These are phyloP conservation scores for Plebejus anna DNA, from an alignment of 2,888 invertebrate genomes.

Conservation along the genomic window DNA sequence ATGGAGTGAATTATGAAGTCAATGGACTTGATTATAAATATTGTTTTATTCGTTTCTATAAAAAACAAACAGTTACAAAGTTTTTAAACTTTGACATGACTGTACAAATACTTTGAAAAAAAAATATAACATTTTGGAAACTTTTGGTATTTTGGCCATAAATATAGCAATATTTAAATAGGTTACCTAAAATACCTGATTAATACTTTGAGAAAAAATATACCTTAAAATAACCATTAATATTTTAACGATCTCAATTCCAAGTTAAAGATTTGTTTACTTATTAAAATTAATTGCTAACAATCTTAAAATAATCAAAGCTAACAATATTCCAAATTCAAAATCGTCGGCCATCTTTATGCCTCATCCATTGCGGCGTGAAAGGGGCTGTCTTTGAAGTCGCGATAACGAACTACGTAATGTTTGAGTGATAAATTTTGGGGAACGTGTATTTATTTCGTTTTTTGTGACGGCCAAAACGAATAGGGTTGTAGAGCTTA, in stretches of 20 bases:
- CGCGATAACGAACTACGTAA: slow-evolving; percentile 46
- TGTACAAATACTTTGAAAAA: too few species aligned
- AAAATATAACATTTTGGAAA: too few species aligned
- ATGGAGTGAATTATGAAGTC: not conserved
- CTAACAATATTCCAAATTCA: slow-evolving; percentile 46
- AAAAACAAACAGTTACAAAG: not conserved
- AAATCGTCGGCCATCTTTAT: slow-evolving; percentile 48
- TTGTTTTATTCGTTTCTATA: not conserved
- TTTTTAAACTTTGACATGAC: not conserved
- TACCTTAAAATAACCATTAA: not conserved
- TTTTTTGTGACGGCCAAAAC: slow-evolving; percentile 57
- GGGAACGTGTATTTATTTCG: slow-evolving; percentile 45
- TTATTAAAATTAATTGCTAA: slow-evolving; percentile 60
- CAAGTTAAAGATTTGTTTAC: slow-evolving; percentile 45
- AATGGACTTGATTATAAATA: not conserved
- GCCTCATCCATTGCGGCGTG: slow-evolving; percentile 45
- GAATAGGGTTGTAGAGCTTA: slow-evolving; percentile 37
- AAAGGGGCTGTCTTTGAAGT: slow-evolving; percentile 41
- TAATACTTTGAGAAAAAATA: too few species aligned
- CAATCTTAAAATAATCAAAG: slow-evolving; percentile 30
- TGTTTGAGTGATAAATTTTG: slow-evolving; percentile 56
- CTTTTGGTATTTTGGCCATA: too few species aligned
- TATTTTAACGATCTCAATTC: not conserved
- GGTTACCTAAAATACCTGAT: too few species aligned
- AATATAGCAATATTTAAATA: too few species aligned